Conservation (phyloP, 2,888 invertebrate genomes). For the Ophion ellenae region DNA sequence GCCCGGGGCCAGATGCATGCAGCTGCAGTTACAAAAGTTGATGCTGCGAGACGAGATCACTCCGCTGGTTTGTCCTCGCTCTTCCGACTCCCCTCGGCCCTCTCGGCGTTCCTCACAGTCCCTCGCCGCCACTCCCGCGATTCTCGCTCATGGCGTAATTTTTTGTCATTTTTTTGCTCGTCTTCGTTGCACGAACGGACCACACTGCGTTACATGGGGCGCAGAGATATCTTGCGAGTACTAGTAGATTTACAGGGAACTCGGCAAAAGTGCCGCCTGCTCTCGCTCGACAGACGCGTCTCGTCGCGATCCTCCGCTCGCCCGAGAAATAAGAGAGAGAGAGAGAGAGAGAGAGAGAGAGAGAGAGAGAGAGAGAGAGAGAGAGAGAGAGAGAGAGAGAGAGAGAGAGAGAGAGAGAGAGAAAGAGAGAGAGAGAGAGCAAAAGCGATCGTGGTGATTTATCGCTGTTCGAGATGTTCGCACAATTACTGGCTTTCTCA, state of each 20-base stretch:
- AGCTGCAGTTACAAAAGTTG: slow-evolving; percentile 46
- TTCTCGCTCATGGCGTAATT: slow-evolving; percentile 39
- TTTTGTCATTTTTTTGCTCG: slow-evolving; percentile 41
- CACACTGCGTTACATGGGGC: slow-evolving; percentile 44
- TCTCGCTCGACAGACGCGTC: slow-evolving; percentile 19
- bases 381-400: slow-evolving; percentile 25
- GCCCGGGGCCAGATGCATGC: slow-evolving; percentile 73
- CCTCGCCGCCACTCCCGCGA: background rate
- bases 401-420: slow-evolving; percentile 1
- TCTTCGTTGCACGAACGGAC: slow-evolving; percentile 43
- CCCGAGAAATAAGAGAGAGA: slow-evolving; percentile 24
- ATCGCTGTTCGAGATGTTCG: slow-evolving; percentile 60
- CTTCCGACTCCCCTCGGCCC: background rate
- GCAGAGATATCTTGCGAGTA: slow-evolving; percentile 68
- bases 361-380: too few species aligned
- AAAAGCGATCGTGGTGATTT: slow-evolving; percentile 63
- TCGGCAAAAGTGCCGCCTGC: slow-evolving; percentile 66
- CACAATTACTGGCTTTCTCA: slow-evolving; percentile 65
- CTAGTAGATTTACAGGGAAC: slow-evolving; percentile 78
- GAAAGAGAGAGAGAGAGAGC: slow-evolving; percentile 26
- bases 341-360: too few species aligned
- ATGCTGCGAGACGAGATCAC: slow-evolving; percentile 34
- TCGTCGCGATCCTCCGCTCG: slow-evolving; percentile 33
- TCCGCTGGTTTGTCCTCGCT: slow-evolving; percentile 34
- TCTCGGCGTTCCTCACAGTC: background rate